A percentile compares a stretch with the other conserved stretches of the same genome.
Conservation (phyloP, 2,797 vertebrate genomes). For the Macropodus opercularis region DNA sequence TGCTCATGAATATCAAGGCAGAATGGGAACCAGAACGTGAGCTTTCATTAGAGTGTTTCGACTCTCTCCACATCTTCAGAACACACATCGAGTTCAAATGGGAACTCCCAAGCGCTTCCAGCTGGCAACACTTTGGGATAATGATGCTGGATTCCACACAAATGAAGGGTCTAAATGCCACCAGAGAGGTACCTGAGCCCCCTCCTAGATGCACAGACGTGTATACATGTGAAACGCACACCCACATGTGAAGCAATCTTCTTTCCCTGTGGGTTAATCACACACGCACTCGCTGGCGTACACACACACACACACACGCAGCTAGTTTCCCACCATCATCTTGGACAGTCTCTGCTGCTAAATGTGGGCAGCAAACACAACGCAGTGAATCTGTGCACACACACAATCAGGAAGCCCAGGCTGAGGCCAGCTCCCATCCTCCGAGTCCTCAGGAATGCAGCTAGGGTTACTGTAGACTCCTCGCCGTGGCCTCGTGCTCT, state of each 20-base stretch:
- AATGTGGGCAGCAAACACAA: slow-evolving; percentile 49
- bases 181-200: slow-evolving; percentile 77
- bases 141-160: slow-evolving; percentile 82
- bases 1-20: slow-evolving; percentile 67
- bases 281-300: too few species aligned
- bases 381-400: background rate
- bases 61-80: slow-evolving; percentile 69
- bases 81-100: slow-evolving; percentile 82
- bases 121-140: slow-evolving; percentile 83
- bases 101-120: slow-evolving; percentile 80
- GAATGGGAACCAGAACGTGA: slow-evolving; percentile 70
- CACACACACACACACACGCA: slow-evolving; percentile 10
- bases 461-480: slow-evolving; percentile 68
- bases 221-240: slow-evolving; percentile 57
- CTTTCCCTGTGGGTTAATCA: slow-evolving; percentile 49
- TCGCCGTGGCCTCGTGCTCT: slow-evolving; percentile 55
- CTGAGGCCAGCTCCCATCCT: slow-evolving; percentile 43
- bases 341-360: slow-evolving; percentile 50
- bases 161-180: slow-evolving; percentile 81
- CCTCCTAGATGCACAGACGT: slow-evolving; percentile 57
- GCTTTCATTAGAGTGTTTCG: slow-evolving; percentile 64
- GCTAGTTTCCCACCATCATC: slow-evolving; percentile 55
- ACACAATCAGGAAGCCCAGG: slow-evolving; percentile 29
- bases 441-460: slow-evolving; percentile 48
- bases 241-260: slow-evolving; percentile 27